Conservation (phyloP, 2,113 vertebrate species). For the Etheostoma cragini region DNA sequence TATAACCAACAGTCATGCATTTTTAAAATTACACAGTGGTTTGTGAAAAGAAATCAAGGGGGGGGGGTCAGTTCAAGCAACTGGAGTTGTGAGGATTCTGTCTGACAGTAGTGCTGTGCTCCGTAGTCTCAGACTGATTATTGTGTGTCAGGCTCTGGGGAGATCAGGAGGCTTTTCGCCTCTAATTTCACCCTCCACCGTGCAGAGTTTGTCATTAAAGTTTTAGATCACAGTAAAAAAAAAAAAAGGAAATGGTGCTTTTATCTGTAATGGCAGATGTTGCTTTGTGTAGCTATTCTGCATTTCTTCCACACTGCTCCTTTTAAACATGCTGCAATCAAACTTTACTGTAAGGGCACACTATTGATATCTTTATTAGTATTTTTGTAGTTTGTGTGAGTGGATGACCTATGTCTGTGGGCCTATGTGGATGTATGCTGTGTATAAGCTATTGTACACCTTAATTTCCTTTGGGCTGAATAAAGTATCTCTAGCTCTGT, state of each 20-base stretch:
- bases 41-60: slow-evolving; percentile 8
- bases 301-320: too few relatives aligned
- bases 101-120: not conserved
- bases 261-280: not conserved
- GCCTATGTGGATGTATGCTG: too few relatives aligned
- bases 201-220: not conserved
- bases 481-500: too few relatives aligned
- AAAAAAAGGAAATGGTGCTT: not conserved
- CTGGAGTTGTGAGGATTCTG: not conserved
- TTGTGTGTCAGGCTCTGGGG: not conserved
- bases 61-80: not conserved
- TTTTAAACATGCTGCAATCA: too few relatives aligned
- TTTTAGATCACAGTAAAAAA: not conserved
- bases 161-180: not conserved
- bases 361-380: too few relatives aligned
- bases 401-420: too few relatives aligned
- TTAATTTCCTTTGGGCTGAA: too few relatives aligned
- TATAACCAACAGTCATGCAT: not conserved
- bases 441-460: too few relatives aligned
- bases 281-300: not conserved
- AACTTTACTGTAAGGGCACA: too few relatives aligned
- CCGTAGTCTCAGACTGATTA: not conserved
- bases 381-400: too few relatives aligned
- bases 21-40: slow-evolving; percentile 32
- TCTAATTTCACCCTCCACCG: not conserved